Evolutionary conservation across 2,888 invertebrate genomes (phyloP).

Genomic region (Tetrapedia diversipes): DNA sequence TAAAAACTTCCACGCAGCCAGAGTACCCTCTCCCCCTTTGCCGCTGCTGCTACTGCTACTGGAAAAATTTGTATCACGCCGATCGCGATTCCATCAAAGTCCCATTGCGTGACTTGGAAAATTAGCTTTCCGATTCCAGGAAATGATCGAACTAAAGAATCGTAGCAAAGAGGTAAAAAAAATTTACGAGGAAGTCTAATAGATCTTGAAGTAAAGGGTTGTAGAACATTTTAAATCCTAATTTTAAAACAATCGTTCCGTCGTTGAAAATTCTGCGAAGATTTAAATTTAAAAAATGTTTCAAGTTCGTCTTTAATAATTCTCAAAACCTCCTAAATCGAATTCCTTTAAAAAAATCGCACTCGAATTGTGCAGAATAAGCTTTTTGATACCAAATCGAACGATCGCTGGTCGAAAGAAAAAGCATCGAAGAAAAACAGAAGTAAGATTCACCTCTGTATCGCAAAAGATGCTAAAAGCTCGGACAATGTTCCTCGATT

Average conservation of each 20-base stretch:
- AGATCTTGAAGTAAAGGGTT: too few relatives aligned
- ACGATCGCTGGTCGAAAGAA: too few relatives aligned
- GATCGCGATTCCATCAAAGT: background rate
- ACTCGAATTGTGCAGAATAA: too few relatives aligned
- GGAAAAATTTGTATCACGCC: slow-evolving; percentile 6
- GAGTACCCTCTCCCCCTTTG: background rate
- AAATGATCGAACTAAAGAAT: background rate
- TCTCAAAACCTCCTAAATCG: too few relatives aligned
- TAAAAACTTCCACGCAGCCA: slow-evolving; percentile 39
- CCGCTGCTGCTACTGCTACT: too few relatives aligned
- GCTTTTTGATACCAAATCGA: too few relatives aligned
- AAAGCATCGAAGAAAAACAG: too few relatives aligned
- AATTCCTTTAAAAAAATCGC: too few relatives aligned
- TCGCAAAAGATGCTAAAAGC: background rate
- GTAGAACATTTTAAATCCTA: too few relatives aligned
- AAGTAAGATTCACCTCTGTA: background rate
- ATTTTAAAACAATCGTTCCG: too few relatives aligned
- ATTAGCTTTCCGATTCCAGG: background rate
- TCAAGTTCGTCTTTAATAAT: too few relatives aligned
- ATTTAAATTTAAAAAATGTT: background rate
- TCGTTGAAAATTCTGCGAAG: background rate
- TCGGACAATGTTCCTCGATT: slow-evolving; percentile 18
- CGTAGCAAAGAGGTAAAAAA: background rate
- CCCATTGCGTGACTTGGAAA: slow-evolving; percentile 1
- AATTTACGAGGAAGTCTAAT: too few relatives aligned